Evolutionary conservation across 2,113 vertebrate species (phyloP).

Genomic region (Melanotaenia duboulayi): DNA sequence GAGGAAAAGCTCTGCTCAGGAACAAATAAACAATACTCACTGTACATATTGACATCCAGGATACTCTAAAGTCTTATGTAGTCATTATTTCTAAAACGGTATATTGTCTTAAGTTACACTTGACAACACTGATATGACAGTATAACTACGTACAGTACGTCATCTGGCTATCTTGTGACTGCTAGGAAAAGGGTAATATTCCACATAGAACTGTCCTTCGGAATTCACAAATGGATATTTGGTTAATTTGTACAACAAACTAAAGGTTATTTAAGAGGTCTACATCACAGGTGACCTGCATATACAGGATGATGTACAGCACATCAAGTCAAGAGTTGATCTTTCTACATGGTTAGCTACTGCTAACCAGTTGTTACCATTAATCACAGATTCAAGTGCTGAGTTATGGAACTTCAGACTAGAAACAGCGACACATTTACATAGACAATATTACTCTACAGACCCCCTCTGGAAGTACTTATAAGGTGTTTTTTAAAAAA

Average conservation of each 20-base stretch:
- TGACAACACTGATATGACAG: conserved; percentile 74
- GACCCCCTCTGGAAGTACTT: conserved; percentile 3
- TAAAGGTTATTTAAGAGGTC: conserved; percentile 43
- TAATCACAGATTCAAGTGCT: conserved; percentile 66
- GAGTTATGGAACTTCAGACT: conserved; percentile 24
- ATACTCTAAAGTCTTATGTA: conserved; percentile 49
- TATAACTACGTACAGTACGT: conserved; percentile 55
- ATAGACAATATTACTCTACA: conserved; percentile 42
- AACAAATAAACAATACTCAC: conserved; percentile 66
- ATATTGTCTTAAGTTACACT: conserved; percentile 72
- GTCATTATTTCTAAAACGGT: conserved; percentile 54
- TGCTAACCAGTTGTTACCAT: conserved; percentile 41
- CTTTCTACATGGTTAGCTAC: conserved; percentile 63
- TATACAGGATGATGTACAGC: conserved; percentile 36
- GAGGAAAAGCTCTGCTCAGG: conserved; percentile 57
- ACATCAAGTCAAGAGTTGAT: conserved; percentile 44
- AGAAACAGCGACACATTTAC: conserved; percentile 64
- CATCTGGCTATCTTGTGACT: conserved; percentile 59
- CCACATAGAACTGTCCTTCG: conserved; percentile 61
- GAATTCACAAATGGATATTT: conserved; percentile 59
- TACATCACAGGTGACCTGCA: conserved; percentile 59
- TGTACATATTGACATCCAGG: conserved; percentile 73
- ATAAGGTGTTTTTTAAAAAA: conserved; percentile 8
- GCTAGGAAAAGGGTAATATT: conserved; percentile 58
- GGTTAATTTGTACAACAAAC: conserved; percentile 61